Base-by-base conservation (phyloP, 2,888 invertebrate species). In the Andrena hattorfiana region DNA sequence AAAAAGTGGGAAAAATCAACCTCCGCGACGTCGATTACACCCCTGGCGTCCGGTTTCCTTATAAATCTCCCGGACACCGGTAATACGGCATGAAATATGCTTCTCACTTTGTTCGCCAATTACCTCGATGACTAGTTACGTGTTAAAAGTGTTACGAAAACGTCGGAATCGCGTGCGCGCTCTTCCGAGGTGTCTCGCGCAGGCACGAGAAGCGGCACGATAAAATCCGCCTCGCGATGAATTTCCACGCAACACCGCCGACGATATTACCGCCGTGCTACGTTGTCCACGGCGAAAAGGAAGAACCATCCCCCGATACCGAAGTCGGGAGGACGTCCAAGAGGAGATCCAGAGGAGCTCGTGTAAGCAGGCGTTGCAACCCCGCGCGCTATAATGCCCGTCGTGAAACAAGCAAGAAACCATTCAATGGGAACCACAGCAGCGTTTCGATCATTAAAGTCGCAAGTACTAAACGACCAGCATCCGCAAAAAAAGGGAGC, bases 81-180 rank as follows among this genome's bases (percentile, higher is more conserved):
- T 81, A 81, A 81, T 81, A 74, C 63, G 26, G 32, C 48, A 26
- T 81, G 82, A 81, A 81, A 81, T 81, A 81, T 81, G 82, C 74
- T 81, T 74, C 81, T 68, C 81, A 74, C 82, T 82, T 82, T 82
- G 81, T 82, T 75, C 83, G 49, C 82, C 81, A 82, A 82, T 82
- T 82, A 82, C 81, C 83, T 63, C 83, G 82, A 82, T 82, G 81
- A 82, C 81, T 81, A 75, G 81, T 66, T 82, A 82, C 75, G 75
- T 75, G 81, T 82, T 82, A 82, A 82, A 82, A 82, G 81, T 75
- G 83, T 75, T 82, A 82, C 82, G 82, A 82, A 82, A 81, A 82
- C 82, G 81, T 67, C 66, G 70, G 70, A 62, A 82, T 82, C 82
- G 81, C 81, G 82, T 82, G 81, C 78, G 54, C 16, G 66, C 83